Percentiles rank a stretch among this genome's conserved stretches.
phyloP scores from a whole-genome alignment of 2,888 invertebrate genomes.

The Iselma pallidipennis region DNA sequence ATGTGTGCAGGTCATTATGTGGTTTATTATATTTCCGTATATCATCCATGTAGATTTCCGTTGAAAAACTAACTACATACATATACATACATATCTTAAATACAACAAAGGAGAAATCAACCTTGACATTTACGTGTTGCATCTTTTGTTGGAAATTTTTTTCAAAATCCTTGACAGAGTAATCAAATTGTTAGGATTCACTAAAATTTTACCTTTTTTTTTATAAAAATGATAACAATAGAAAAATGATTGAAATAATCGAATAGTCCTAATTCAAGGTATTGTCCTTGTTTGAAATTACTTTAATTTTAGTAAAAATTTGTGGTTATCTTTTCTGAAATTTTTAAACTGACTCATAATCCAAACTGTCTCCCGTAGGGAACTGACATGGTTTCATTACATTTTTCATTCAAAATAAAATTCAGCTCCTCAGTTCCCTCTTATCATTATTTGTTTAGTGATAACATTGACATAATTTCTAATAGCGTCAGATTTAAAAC shows the following conservation, averaged over 20 bases:
- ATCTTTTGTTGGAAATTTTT: slow-evolving; percentile 9
- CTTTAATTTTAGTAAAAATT: not conserved
- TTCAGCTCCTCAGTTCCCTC: not conserved
- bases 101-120: slow-evolving; percentile 10
- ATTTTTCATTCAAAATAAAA: not conserved
- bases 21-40: slow-evolving; percentile 16
- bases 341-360: not conserved
- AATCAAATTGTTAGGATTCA: not conserved
- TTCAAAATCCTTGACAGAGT: not conserved
- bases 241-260: not conserved
- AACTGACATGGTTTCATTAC: not conserved
- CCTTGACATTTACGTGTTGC: slow-evolving; percentile 25
- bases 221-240: not conserved
- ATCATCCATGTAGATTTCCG: slow-evolving; percentile 10
- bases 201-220: not conserved
- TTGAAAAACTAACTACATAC: slow-evolving; percentile 15
- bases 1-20: slow-evolving; percentile 16
- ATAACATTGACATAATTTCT: slow-evolving; percentile 25
- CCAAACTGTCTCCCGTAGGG: not conserved
- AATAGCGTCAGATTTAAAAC: not conserved
- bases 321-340: too few relatives aligned
- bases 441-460: slow-evolving; percentile 18
- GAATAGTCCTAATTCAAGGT: not conserved
- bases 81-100: slow-evolving; percentile 8
- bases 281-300: not conserved